Conservation (phyloP, 2,797 vertebrate species). For the Catamblyrhynchus diadema region DNA sequence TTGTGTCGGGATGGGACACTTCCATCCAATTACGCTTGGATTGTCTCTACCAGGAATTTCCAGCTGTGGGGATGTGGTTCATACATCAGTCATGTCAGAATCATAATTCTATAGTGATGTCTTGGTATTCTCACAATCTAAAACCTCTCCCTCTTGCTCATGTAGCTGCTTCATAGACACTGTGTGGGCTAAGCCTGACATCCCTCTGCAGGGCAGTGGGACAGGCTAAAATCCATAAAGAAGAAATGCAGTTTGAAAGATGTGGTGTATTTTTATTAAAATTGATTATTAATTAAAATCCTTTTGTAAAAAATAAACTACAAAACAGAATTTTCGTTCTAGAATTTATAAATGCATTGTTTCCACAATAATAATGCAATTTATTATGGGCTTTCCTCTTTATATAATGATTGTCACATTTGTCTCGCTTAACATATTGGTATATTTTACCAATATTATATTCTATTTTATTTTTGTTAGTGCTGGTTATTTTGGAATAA, state of each 20-base stretch:
- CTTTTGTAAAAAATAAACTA: background rate
- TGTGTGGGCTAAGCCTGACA: background rate
- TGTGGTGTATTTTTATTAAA: background rate
- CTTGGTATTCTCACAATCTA: conserved; percentile 1
- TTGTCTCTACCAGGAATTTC: background rate
- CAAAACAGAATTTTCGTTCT: background rate
- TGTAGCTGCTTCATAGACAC: background rate
- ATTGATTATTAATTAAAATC: background rate
- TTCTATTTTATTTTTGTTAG: background rate
- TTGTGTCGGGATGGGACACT: background rate
- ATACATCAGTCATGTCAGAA: background rate
- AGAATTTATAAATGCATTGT: background rate
- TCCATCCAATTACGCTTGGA: background rate
- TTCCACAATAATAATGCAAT: background rate
- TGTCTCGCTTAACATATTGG: background rate
- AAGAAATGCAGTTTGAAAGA: background rate
- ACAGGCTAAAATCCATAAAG: background rate
- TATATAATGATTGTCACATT: background rate
- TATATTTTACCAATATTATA: background rate
- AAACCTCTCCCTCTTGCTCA: background rate
- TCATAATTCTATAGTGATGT: background rate
- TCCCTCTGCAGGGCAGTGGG: background rate
- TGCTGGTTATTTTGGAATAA: background rate
- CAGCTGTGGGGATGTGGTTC: background rate
- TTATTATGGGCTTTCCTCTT: background rate